These are phyloP conservation scores for Mugil cephalus DNA, from an alignment of 2,113 vertebrate genomes.

Conservation along the genomic window DNA sequence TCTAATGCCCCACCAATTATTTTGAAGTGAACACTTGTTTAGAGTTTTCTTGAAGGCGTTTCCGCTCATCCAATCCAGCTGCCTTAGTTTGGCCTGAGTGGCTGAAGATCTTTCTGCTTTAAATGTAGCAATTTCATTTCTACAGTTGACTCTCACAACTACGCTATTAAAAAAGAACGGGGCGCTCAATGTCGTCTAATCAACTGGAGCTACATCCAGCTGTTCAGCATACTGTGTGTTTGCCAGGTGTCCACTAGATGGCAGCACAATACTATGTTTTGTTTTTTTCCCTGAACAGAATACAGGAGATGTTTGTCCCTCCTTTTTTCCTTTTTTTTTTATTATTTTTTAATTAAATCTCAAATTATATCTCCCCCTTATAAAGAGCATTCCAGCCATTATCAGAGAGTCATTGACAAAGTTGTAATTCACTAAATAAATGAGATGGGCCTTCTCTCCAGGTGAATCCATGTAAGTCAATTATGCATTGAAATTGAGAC, in stretches of 20 bases:
- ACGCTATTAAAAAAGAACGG: no score
- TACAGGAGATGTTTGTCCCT: neutral
- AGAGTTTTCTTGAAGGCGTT: no score
- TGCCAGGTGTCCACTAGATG: conserved; percentile 39
- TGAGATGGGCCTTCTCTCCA: no score
- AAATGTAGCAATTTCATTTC: no score
- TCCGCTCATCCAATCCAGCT: no score
- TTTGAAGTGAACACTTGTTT: no score
- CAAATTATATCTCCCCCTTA: neutral
- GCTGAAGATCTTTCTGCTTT: no score
- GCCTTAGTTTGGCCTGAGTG: no score
- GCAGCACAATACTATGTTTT: conserved; percentile 34
- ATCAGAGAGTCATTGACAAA: neutral
- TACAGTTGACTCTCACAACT: no score
- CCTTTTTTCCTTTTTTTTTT: neutral
- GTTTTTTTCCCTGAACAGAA: neutral
- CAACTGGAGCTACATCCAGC: neutral
- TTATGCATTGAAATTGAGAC: no score
- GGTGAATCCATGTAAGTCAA: neutral
- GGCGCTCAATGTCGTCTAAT: no score
- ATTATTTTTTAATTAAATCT: neutral
- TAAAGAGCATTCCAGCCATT: neutral
- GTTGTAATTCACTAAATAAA: neutral
- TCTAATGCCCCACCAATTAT: no score
- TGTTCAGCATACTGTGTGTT: neutral